Evolutionary conservation across 2,797 vertebrate genomes (phyloP).

Genomic region (Sphenopsis melanotis): DNA sequence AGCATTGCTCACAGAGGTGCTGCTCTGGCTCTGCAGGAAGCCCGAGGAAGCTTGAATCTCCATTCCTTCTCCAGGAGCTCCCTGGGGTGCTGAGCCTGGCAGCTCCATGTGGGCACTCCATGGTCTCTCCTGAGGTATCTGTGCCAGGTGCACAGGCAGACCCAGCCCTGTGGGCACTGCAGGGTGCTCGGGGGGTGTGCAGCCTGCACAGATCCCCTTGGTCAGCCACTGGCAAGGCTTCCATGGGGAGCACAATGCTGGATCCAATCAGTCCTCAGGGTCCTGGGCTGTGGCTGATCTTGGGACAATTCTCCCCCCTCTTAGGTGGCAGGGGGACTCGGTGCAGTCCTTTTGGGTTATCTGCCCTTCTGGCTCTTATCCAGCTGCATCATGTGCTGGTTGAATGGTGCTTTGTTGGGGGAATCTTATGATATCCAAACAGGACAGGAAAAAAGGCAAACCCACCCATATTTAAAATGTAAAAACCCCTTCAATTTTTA

Average conservation of each 20-base stretch:
- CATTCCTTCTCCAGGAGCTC: not conserved
- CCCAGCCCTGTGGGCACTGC: fast-evolving
- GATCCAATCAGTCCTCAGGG: not conserved
- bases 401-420: not conserved
- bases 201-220: not conserved
- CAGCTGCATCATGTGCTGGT: fast-evolving
- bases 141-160: not conserved
- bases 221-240: fast-evolving
- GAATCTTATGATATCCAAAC: not conserved
- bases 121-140: not conserved
- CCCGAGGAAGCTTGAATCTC: not conserved
- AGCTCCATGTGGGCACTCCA: fast-evolving
- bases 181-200: fast-evolving
- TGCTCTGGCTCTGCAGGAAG: not conserved
- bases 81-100: not conserved
- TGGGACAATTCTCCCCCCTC: fast-evolving
- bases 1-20: not conserved
- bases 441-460: not conserved
- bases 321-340: fast-evolving
- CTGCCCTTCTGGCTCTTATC: not conserved
- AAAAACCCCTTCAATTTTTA: fast-evolving
- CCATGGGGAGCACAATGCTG: fast-evolving
- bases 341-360: not conserved
- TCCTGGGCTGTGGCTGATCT: not conserved
- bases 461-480: not conserved